phyloP scores from a whole-genome alignment of 2,888 invertebrate genomes.

The Biston stratarius region DNA sequence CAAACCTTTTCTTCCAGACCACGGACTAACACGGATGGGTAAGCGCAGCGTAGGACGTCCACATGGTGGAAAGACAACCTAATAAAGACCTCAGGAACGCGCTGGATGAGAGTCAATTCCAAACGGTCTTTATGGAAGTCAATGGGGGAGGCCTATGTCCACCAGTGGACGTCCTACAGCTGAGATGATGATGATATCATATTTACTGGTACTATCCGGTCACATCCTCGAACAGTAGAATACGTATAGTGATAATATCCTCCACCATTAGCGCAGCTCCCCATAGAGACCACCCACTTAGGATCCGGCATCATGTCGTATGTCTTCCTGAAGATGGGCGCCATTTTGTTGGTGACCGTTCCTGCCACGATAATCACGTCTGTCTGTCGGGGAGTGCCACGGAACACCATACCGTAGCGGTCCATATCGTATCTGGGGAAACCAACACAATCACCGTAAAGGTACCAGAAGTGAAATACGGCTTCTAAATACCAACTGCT shows the following conservation, averaged over 20 bases:
- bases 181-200: background rate
- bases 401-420: slow-evolving; percentile 97
- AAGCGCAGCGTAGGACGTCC: no score
- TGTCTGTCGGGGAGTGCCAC: slow-evolving; percentile 98
- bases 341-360: slow-evolving; percentile 99
- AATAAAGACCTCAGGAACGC: no score
- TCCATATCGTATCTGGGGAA: slow-evolving; percentile 96
- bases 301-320: slow-evolving; percentile 99
- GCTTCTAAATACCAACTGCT: no score
- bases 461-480: no score
- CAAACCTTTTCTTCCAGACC: no score
- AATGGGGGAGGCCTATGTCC: no score
- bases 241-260: slow-evolving; percentile 99
- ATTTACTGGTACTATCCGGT: slow-evolving; percentile 75
- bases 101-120: no score
- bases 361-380: slow-evolving; percentile 99
- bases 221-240: slow-evolving; percentile 91
- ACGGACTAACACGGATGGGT: no score
- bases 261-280: slow-evolving; percentile 99
- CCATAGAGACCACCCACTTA: slow-evolving; percentile 99
- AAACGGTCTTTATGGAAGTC: no score
- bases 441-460: background rate
- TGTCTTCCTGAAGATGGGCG: slow-evolving; percentile 97
- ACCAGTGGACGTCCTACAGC: no score
- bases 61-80: no score